Evolutionary conservation across 2,113 vertebrate species (phyloP).

Genomic region (Lynx canadensis): DNA sequence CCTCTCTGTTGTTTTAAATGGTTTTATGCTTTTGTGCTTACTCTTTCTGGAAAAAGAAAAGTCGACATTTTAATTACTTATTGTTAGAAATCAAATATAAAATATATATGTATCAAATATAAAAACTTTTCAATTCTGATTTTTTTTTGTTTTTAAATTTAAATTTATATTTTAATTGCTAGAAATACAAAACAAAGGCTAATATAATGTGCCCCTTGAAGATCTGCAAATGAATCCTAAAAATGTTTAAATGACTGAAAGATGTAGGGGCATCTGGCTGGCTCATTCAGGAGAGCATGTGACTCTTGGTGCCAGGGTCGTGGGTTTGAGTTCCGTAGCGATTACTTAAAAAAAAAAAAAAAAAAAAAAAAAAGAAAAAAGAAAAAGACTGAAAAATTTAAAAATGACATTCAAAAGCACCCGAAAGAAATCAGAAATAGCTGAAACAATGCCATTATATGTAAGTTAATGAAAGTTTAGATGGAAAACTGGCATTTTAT

Average conservation of each 20-base stretch:
- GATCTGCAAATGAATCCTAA: background rate
- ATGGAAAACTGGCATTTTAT: background rate
- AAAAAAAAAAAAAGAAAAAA: background rate
- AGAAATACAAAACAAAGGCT: conserved; percentile 33
- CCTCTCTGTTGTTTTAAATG: background rate
- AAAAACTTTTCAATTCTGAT: conserved; percentile 4
- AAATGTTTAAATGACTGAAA: background rate
- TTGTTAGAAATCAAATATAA: conserved; percentile 33
- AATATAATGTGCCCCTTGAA: background rate
- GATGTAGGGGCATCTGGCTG: background rate
- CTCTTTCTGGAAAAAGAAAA: background rate
- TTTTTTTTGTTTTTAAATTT: conserved; percentile 23
- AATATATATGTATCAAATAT: background rate
- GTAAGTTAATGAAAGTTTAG: background rate
- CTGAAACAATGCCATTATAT: background rate
- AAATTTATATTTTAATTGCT: conserved; percentile 17
- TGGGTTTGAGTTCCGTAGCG: background rate
- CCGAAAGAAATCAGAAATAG: background rate
- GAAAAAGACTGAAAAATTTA: background rate
- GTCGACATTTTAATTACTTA: background rate
- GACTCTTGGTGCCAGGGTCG: background rate
- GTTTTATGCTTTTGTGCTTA: conserved; percentile 11
- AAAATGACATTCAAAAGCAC: conserved; percentile 37
- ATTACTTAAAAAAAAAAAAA: background rate
- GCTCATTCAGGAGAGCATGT: background rate